Evolutionary conservation across 2,797 vertebrate species (phyloP).

Genomic region (Staurois parvus): DNA sequence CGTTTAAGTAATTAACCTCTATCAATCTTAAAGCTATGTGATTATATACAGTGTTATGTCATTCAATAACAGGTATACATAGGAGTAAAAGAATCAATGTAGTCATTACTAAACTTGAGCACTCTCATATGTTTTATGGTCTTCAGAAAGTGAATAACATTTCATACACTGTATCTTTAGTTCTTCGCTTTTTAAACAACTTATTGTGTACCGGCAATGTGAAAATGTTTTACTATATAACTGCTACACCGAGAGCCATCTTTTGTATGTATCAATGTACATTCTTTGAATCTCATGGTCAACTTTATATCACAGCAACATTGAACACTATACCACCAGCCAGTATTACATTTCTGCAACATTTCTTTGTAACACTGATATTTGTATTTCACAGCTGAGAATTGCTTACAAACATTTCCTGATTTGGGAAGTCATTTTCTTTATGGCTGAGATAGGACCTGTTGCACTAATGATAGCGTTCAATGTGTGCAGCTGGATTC

Average conservation of each 20-base stretch:
- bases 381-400: no score
- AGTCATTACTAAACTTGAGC: no score
- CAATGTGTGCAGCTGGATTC: neutral
- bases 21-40: neutral
- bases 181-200: neutral
- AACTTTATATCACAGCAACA: neutral
- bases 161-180: neutral
- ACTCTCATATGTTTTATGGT: neutral
- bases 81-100: no score
- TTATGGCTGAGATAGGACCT: neutral
- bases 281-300: neutral
- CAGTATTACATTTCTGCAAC: neutral
- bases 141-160: neutral
- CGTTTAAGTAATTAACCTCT: no score
- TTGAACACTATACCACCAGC: neutral
- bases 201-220: neutral
- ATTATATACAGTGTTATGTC: neutral
- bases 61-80: neutral
- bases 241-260: neutral
- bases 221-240: neutral
- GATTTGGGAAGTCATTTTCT: no score
- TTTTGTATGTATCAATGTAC: neutral
- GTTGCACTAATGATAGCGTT: neutral
- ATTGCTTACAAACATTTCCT: no score
- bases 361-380: neutral